Percentiles rank a stretch among this genome's conserved stretches.
These are phyloP conservation scores for Saccostrea cuccullata DNA, from an alignment of 1,140 invertebrate species.

Conservation along the genomic window DNA sequence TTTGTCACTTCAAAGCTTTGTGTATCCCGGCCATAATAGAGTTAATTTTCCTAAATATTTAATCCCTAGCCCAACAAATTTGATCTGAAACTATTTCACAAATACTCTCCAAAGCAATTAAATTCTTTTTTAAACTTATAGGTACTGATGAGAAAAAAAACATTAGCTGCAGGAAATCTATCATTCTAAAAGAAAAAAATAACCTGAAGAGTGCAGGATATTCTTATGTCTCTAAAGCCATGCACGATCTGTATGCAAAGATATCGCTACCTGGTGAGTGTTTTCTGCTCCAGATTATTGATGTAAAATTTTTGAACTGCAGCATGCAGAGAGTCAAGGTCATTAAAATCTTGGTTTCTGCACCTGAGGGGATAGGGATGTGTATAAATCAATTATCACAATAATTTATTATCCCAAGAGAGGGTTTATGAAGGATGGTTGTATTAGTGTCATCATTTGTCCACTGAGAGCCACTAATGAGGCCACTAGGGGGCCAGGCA, in stretches of 20 bases:
- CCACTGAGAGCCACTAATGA: constrained; percentile 20
- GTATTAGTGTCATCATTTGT: constrained; percentile 36
- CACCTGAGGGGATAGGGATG: constrained; percentile 9
- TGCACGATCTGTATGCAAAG: constrained; percentile 6
- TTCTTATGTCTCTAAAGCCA: neutral
- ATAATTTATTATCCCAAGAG: constrained; percentile 32
- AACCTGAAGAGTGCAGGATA: neutral
- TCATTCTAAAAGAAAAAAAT: neutral
- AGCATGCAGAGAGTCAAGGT: constrained; percentile 26
- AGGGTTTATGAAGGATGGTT: constrained; percentile 27
- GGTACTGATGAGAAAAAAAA: neutral
- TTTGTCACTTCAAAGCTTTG: constrained; percentile 35
- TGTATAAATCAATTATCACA: constrained; percentile 36
- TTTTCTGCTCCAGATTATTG: constrained; percentile 25
- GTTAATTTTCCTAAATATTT: constrained; percentile 24
- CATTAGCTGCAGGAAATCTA: constrained; percentile 3
- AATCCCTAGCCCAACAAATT: neutral
- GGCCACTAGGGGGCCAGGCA: neutral
- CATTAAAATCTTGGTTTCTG: constrained; percentile 1
- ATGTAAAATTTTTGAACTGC: neutral
- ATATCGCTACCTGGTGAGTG: neutral
- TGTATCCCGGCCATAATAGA: constrained; percentile 19
- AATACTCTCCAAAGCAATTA: neutral
- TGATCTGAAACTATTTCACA: constrained; percentile 9
- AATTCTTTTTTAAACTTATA: neutral